Evolutionary conservation across 2,888 invertebrate species (phyloP).

Genomic region (Cistogaster globosa): DNA sequence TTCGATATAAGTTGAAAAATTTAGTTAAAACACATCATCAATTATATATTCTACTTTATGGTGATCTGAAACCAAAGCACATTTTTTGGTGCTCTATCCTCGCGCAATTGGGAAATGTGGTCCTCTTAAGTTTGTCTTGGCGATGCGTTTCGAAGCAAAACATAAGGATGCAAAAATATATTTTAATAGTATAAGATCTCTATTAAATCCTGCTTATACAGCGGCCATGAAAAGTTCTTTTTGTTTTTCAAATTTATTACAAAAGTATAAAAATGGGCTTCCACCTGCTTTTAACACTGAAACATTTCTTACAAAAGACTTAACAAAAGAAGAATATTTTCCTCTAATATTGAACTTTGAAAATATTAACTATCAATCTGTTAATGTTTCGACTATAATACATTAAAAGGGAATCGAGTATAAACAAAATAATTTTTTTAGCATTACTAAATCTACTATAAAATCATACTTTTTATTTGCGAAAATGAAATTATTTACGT

Average conservation of each 20-base stretch:
- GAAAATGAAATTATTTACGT: constrained; percentile 60
- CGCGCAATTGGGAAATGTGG: constrained; percentile 64
- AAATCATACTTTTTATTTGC: constrained; percentile 64
- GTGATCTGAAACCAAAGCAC: constrained; percentile 64
- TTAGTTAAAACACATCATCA: constrained; percentile 57
- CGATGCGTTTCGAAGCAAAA: constrained; percentile 60
- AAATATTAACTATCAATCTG: constrained; percentile 43
- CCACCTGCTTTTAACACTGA: constrained; percentile 57
- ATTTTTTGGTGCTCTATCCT: constrained; percentile 66
- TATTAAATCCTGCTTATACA: constrained; percentile 34
- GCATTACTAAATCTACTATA: constrained; percentile 55
- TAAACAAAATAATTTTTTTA: constrained; percentile 49
- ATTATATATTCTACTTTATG: constrained; percentile 55
- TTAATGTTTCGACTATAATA: constrained; percentile 32
- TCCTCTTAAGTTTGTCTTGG: constrained; percentile 64
- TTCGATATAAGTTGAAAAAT: constrained; percentile 51
- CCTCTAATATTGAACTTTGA: constrained; percentile 49
- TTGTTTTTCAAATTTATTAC: constrained; percentile 62
- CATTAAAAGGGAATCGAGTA: constrained; percentile 51
- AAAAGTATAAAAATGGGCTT: constrained; percentile 57
- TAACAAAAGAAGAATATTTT: constrained; percentile 63
- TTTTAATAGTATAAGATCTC: constrained; percentile 37
- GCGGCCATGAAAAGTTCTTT: constrained; percentile 55
- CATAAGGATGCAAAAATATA: constrained; percentile 55
- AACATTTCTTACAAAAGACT: constrained; percentile 55